Percentiles rank a stretch among this genome's conserved stretches.
Conservation (phyloP, 2,113 vertebrate species). For the Eclectus roratus region DNA sequence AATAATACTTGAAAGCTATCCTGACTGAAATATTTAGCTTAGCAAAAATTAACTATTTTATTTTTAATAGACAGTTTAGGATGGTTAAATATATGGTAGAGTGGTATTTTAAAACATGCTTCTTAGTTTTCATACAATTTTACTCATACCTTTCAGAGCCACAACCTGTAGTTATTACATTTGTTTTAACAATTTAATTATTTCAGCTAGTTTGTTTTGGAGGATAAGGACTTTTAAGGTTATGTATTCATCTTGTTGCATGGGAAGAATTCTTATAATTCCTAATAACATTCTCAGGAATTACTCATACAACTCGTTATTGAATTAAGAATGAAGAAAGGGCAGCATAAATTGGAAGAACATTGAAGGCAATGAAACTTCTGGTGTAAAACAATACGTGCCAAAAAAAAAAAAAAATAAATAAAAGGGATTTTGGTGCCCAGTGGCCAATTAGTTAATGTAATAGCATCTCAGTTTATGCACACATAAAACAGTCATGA, state of each 20-base stretch:
- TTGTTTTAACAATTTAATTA: neutral
- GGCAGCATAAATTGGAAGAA: neutral
- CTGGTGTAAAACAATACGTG: neutral
- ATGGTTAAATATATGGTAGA: neutral
- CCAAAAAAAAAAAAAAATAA: neutral
- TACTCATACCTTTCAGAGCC: neutral
- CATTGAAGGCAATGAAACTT: neutral
- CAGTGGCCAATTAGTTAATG: neutral
- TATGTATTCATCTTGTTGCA: neutral
- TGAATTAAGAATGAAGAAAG: conserved; percentile 2
- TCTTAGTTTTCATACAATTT: neutral
- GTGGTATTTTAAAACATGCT: neutral
- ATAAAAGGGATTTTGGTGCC: neutral
- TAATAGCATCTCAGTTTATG: neutral
- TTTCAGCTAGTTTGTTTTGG: neutral
- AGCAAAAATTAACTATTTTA: neutral
- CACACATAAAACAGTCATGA: neutral
- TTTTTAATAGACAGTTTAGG: neutral
- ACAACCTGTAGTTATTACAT: neutral
- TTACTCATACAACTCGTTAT: neutral
- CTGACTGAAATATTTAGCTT: neutral
- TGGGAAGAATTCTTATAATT: neutral
- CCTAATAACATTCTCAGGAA: neutral
- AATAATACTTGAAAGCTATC: neutral
- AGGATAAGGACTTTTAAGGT: neutral